Conservation (phyloP, 1,140 invertebrate species). For the Formica exsecta region DNA sequence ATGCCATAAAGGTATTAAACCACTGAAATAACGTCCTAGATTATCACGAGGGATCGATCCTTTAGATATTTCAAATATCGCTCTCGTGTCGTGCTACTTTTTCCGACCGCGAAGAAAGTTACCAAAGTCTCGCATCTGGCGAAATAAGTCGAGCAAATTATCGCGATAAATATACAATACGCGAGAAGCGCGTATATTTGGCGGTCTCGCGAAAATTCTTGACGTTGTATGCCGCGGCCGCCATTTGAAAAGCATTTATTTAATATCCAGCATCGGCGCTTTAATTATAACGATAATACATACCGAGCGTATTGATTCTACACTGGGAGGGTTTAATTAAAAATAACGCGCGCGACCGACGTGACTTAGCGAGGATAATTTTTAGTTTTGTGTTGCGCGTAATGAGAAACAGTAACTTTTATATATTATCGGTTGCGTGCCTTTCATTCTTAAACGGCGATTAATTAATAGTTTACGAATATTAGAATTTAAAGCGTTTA, state of each 20-base stretch:
- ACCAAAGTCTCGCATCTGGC: constrained; percentile 42
- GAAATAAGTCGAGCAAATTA: constrained; percentile 34
- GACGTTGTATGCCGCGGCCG: constrained; percentile 41
- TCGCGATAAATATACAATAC: constrained; percentile 49
- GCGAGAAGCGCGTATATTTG: constrained; percentile 30
- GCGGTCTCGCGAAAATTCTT: constrained; percentile 55
- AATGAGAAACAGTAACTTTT: constrained; percentile 19
- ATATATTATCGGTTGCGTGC: constrained; percentile 39
- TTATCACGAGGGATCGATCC: constrained; percentile 76
- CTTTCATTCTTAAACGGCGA: constrained; percentile 19
- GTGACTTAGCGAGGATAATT: constrained; percentile 48
- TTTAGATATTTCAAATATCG: constrained; percentile 66
- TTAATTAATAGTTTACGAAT: constrained; percentile 32
- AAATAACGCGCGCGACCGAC: constrained; percentile 51
- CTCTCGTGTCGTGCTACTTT: constrained; percentile 60
- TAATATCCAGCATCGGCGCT: constrained; percentile 53
- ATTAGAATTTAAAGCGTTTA: constrained; percentile 24
- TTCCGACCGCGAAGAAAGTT: constrained; percentile 44
- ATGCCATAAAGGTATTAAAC: constrained; percentile 83
- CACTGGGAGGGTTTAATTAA: constrained; percentile 56
- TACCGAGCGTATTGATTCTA: constrained; percentile 55
- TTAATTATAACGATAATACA: constrained; percentile 63
- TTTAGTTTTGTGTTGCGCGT: constrained; percentile 45
- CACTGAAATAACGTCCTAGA: constrained; percentile 81
- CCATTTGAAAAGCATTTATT: constrained; percentile 50